phyloP scores from a whole-genome alignment of 2,888 invertebrate genomes.

The Myopa testacea region DNA sequence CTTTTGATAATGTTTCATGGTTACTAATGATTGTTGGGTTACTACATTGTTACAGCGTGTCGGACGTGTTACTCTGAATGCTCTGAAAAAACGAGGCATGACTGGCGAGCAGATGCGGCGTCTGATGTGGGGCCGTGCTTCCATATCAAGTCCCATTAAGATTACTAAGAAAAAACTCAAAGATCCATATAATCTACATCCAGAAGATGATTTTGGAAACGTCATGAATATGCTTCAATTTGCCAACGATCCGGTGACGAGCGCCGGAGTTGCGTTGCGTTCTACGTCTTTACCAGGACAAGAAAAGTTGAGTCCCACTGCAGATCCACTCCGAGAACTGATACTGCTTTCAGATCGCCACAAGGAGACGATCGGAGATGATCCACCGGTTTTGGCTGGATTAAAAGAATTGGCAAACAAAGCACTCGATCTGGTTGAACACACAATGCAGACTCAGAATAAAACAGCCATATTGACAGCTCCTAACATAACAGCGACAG shows the following conservation, averaged over 20 bases:
- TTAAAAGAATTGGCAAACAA: conserved; percentile 73
- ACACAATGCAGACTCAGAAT: conserved; percentile 63
- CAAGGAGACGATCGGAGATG: conserved; percentile 52
- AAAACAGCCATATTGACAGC: conserved; percentile 22
- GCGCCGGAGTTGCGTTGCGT: conserved; percentile 50
- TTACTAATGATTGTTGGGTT: background rate
- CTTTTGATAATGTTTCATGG: background rate
- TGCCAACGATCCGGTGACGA: conserved; percentile 74
- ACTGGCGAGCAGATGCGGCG: conserved; percentile 87
- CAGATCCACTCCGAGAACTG: conserved; percentile 76
- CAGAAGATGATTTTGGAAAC: conserved; percentile 71
- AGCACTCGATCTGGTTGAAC: conserved; percentile 73
- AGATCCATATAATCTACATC: conserved; percentile 66
- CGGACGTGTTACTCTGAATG: conserved; percentile 87
- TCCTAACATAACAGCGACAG: background rate
- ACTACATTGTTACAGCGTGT: conserved; percentile 72
- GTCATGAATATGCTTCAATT: conserved; percentile 88
- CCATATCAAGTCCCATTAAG: conserved; percentile 87
- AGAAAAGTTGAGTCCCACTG: conserved; percentile 4
- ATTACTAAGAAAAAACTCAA: conserved; percentile 71
- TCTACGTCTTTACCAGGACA: background rate
- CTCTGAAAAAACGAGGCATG: conserved; percentile 83
- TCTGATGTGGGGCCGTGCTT: conserved; percentile 92
- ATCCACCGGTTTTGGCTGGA: conserved; percentile 66
- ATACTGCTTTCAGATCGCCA: conserved; percentile 71